Evolutionary conservation across 2,113 vertebrate genomes (phyloP).

Genomic region (Sapajus apella): DNA sequence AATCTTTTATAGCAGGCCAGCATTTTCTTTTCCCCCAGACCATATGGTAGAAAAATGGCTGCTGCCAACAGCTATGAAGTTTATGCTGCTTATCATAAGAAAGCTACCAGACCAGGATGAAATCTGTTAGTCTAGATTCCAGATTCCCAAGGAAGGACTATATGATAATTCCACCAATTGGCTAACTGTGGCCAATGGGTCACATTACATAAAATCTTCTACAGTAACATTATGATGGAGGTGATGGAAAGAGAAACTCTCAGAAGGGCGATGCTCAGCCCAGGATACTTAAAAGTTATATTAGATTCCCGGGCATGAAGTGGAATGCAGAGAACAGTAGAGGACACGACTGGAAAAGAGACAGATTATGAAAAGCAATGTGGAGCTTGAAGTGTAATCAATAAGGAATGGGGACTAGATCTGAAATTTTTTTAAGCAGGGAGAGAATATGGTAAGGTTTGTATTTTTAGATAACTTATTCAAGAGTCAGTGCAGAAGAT

Average conservation of each 20-base stretch:
- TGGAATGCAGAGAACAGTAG: neutral
- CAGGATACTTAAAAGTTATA: neutral
- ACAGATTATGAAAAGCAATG: neutral
- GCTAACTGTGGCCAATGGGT: neutral
- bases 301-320: neutral
- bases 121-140: slow-evolving; percentile 25
- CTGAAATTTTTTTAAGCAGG: slow-evolving; percentile 9
- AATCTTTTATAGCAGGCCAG: slow-evolving; percentile 41
- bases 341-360: neutral
- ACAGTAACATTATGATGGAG: neutral
- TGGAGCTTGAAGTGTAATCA: neutral
- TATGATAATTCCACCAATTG: neutral
- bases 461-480: slow-evolving; percentile 21
- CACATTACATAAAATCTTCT: neutral
- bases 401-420: neutral
- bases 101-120: neutral
- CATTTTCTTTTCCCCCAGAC: slow-evolving; percentile 21
- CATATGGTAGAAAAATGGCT: slow-evolving; percentile 50
- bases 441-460: neutral
- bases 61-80: slow-evolving; percentile 33
- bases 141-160: slow-evolving; percentile 28
- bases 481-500: neutral
- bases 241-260: neutral
- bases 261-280: neutral
- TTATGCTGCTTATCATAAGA: slow-evolving; percentile 40